Evolutionary conservation across 2,888 invertebrate genomes (phyloP).

Genomic region (Iphiclides podalirius): DNA sequence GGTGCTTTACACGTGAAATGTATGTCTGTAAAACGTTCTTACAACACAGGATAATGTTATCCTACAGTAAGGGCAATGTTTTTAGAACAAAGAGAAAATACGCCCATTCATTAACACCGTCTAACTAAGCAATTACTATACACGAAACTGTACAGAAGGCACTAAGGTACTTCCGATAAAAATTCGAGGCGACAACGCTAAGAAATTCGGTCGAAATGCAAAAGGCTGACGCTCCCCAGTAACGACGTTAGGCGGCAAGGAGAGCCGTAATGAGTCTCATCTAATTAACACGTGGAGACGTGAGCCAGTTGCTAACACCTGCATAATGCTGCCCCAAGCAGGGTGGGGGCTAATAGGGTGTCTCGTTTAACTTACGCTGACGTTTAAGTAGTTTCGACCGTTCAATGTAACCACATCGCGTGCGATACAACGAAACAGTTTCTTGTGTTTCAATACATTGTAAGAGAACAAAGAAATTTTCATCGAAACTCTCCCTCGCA

Average conservation of each 20-base stretch:
- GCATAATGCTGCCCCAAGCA: constrained; percentile 43
- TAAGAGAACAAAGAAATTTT: too few relatives aligned
- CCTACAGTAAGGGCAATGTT: too few relatives aligned
- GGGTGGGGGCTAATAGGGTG: constrained; percentile 28
- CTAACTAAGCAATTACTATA: too few relatives aligned
- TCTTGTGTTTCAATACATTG: too few relatives aligned
- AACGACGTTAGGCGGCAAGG: constrained; percentile 44
- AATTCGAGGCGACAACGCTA: constrained; percentile 21
- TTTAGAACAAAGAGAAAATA: too few relatives aligned
- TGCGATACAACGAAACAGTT: too few relatives aligned
- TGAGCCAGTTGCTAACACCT: constrained; percentile 50
- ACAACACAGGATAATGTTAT: too few relatives aligned
- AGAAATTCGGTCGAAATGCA: constrained; percentile 18
- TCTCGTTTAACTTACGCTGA: neutral
- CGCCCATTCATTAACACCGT: too few relatives aligned
- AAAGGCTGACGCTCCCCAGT: constrained; percentile 26
- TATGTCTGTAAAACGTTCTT: too few relatives aligned
- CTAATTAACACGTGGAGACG: constrained; percentile 48
- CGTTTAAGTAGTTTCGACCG: neutral
- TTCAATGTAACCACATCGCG: too few relatives aligned
- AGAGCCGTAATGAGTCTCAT: constrained; percentile 45
- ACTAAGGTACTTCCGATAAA: neutral
- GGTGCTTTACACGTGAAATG: too few relatives aligned
- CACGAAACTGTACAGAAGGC: neutral
- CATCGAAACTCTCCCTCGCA: too few relatives aligned